Percentiles rank a stretch among this genome's conserved stretches.
Conservation (phyloP, 2,113 vertebrate species). For the Candoia aspera region DNA sequence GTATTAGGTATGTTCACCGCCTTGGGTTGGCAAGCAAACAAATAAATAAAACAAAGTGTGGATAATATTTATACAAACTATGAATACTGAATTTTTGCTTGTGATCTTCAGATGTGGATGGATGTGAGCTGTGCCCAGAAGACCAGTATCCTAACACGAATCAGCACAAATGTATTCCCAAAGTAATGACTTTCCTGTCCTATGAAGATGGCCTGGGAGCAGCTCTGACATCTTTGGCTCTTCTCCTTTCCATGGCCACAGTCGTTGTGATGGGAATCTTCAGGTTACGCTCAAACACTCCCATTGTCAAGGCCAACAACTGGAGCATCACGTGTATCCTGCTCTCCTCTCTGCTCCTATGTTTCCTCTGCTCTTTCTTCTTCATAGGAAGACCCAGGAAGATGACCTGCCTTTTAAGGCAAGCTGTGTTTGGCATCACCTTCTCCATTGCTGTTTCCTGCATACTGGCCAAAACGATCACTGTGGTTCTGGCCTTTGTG, state of each 20-base stretch:
- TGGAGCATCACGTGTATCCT: not conserved
- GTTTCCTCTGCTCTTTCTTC: not conserved
- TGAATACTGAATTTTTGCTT: not conserved
- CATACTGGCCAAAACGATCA: slow-evolving; percentile 1
- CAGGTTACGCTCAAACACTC: not conserved
- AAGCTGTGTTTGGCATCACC: not conserved
- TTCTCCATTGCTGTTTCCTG: not conserved
- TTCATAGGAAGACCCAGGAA: not conserved
- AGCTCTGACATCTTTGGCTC: not conserved
- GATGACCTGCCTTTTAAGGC: not conserved
- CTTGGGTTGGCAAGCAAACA: no score
- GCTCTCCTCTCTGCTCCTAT: not conserved
- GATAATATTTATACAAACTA: not conserved
- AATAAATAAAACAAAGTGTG: not conserved
- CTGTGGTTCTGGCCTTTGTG: slow-evolving; percentile 7
- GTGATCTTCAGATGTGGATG: not conserved
- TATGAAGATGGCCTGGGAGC: not conserved
- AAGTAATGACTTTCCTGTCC: not conserved
- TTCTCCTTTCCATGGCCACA: not conserved
- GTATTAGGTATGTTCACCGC: no score
- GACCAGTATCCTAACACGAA: not conserved
- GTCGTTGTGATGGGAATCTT: not conserved
- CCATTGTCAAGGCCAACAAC: not conserved
- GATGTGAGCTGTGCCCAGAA: not conserved
- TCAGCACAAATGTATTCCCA: not conserved